Base-by-base conservation (phyloP, 2,888 invertebrate genomes). In the Carabus problematicus region DNA sequence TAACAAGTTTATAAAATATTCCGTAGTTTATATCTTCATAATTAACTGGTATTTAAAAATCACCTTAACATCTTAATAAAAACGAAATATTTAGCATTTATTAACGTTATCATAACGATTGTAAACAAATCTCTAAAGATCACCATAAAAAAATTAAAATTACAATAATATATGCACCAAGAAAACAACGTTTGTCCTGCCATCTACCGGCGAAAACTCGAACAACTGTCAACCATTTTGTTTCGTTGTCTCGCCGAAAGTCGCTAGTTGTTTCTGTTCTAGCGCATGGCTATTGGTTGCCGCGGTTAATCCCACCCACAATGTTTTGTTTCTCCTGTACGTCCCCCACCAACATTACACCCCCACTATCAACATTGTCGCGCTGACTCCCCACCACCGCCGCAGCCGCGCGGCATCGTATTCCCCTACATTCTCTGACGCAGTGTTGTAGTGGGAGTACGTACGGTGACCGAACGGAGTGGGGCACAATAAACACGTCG, bases 211-310 rank as follows among this genome's bases (percentile, higher is more conserved):
- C 64, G 71, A 73, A 71, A 71, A 70, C 62, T 42, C 56, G 73
- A 79, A 81, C 73, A 71, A 73, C 67, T 64, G 82, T 82, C 85
- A 84, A 85, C 86, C 86, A 86, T 86, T 86, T 86, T 86, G 86
- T 86, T 85, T 83, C 82, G 81, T 81, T 81, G 81, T 79, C 76
- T 82, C 80, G 81, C 82, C 81, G 82, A 74, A 75, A 74, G 76
- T 79, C 81, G 80, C 80, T 80, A 79, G 79, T 77, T 78, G 79
- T 78, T 77, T 75, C 74, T 70, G 64, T 69, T 70, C 70, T 73
- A 72, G 84, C 85, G 84, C 85, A 84, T 84, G 85, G 79, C 82
- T 80, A 84, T 83, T 84, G 83, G 84, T 80, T 79, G 79, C 79
- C 76, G 75, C 77, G 73, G 73, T 72, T 74, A 76, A 77, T 79